Conservation (phyloP, 2,113 vertebrate genomes). For the Spilogale gracilis region DNA sequence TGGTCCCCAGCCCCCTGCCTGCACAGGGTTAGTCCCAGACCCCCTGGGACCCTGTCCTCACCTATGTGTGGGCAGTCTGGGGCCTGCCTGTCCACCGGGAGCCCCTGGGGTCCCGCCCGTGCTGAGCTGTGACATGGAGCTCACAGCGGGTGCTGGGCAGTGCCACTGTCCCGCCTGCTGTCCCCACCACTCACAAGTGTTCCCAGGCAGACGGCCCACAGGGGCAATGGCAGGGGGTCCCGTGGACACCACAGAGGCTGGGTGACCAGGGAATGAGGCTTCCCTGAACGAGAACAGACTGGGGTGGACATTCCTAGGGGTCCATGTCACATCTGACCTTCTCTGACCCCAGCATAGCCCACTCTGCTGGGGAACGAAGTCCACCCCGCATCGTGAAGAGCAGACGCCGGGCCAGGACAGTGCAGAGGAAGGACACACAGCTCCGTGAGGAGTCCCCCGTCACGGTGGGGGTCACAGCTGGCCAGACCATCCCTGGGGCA, state of each 20-base stretch:
- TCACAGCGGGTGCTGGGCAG: not conserved
- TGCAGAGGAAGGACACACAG: not conserved
- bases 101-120: not conserved
- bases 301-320: not conserved
- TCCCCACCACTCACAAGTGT: too few relatives aligned
- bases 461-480: fast-evolving
- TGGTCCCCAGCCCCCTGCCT: not conserved
- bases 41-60: too few relatives aligned
- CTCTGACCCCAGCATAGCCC: not conserved
- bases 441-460: fast-evolving
- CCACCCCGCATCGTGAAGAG: fast-evolving
- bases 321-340: not conserved
- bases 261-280: fast-evolving
- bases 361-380: fast-evolving
- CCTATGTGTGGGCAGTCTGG: fast-evolving
- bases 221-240: not conserved
- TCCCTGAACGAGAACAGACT: fast-evolving
- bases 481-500: not conserved
- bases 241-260: not conserved
- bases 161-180: too few relatives aligned
- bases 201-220: too few relatives aligned
- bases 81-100: not conserved
- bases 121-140: not conserved
- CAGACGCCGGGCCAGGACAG: not conserved
- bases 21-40: not conserved